A percentile compares a stretch with the other conserved stretches of the same genome.
Conservation (phyloP, 2,113 vertebrate species). For the Pachyramphus minor region DNA sequence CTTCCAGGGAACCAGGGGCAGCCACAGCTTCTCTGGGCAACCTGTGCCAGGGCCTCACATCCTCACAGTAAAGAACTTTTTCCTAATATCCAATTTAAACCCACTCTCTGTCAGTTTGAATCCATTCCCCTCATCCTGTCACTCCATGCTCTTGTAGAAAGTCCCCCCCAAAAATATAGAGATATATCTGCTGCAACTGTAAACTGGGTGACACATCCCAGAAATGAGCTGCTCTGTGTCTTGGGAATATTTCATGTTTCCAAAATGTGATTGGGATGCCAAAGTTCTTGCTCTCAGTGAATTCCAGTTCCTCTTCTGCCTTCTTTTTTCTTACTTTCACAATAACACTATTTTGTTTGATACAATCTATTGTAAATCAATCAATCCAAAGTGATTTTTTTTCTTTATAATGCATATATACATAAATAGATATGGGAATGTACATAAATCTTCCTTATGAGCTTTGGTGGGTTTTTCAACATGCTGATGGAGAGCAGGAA, state of each 20-base stretch:
- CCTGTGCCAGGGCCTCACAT: rapidly evolving
- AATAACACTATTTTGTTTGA: neutral
- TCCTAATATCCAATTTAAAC: neutral
- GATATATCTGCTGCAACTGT: neutral
- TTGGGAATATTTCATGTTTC: neutral
- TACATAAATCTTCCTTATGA: neutral
- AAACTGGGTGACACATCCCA: neutral
- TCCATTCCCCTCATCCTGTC: neutral
- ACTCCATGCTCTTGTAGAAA: neutral
- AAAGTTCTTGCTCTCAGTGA: neutral
- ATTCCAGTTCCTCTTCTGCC: neutral
- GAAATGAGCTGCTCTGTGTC: neutral
- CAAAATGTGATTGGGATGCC: neutral
- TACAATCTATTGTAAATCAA: neutral
- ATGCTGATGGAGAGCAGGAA: neutral
- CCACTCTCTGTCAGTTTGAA: neutral
- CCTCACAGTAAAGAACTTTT: rapidly evolving
- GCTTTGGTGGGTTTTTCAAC: neutral
- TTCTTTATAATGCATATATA: neutral
- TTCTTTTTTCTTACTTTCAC: neutral
- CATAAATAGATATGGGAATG: neutral
- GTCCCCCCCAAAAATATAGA: neutral
- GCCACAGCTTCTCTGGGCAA: neutral
- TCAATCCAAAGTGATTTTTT: neutral
- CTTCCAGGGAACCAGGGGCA: neutral